These are phyloP conservation scores for Deroplatys truncata DNA, from an alignment of 2,888 invertebrate species.

Conservation along the genomic window DNA sequence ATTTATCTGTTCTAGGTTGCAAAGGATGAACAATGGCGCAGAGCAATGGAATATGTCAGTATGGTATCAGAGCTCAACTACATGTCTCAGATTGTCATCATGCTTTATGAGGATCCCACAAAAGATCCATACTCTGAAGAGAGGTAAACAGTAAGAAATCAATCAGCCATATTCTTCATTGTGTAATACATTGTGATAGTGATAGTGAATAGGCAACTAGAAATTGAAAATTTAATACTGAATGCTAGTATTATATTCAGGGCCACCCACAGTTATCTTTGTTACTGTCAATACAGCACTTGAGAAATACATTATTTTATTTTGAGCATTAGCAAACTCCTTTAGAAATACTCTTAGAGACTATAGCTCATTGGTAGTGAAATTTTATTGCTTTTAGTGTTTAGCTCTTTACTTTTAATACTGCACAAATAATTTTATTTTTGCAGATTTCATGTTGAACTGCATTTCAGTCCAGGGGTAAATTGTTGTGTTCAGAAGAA, in stretches of 20 bases:
- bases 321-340: no score
- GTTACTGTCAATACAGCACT: no score
- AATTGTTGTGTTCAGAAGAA: constrained; percentile 95
- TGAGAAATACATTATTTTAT: no score
- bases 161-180: neutral
- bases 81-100: constrained; percentile 98
- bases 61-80: constrained; percentile 98
- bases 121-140: constrained; percentile 89
- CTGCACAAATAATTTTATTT: neutral
- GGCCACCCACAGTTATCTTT: no score
- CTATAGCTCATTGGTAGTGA: no score
- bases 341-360: no score
- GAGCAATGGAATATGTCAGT: constrained; percentile 97
- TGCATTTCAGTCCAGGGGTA: constrained; percentile 98
- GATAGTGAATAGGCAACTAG: no score
- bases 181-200: neutral
- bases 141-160: constrained; percentile 35
- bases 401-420: neutral
- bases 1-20: constrained; percentile 49
- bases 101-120: constrained; percentile 98
- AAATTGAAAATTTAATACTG: no score
- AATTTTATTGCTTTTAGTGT: no score
- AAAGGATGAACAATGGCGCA: constrained; percentile 95
- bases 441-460: constrained; percentile 87
- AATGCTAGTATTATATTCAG: no score